Evolutionary conservation across 2,113 vertebrate genomes (phyloP).

Genomic region (Choloepus hoffmanni): DNA sequence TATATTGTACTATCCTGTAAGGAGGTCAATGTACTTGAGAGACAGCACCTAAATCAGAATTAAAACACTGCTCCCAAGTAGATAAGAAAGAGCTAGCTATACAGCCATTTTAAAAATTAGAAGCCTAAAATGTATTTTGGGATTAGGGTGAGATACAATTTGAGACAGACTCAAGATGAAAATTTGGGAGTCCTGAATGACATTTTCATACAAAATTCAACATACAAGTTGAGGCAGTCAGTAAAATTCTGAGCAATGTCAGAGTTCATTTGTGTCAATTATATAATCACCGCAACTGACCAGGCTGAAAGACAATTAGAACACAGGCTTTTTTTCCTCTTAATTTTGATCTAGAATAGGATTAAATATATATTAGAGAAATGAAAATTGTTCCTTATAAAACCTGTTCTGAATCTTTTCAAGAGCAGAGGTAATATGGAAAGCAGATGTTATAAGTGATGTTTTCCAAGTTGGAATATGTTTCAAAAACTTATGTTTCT

Average conservation of each 20-base stretch:
- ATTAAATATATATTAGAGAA: not conserved
- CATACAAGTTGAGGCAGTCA: not conserved
- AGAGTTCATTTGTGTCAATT: not conserved
- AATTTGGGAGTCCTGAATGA: not conserved
- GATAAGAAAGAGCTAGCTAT: not conserved
- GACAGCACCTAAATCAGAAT: not conserved
- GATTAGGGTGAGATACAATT: not conserved
- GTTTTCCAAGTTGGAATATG: slow-evolving; percentile 15
- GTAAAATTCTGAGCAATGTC: not conserved
- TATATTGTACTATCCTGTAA: not conserved
- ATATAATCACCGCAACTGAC: not conserved
- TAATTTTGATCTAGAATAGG: not conserved
- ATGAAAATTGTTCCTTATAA: not conserved
- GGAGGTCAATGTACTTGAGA: not conserved
- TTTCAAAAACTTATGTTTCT: slow-evolving; percentile 14
- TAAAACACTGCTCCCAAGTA: not conserved
- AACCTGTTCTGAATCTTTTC: slow-evolving; percentile 8
- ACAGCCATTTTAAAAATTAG: not conserved
- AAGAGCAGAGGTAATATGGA: not conserved
- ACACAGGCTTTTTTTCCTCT: not conserved
- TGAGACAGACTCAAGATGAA: not conserved
- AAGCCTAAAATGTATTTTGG: not conserved
- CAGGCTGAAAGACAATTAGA: not conserved
- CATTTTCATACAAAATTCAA: not conserved
- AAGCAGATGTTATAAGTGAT: not conserved